phyloP scores from a whole-genome alignment of 2,113 vertebrate genomes.

The Fulmarus glacialis region DNA sequence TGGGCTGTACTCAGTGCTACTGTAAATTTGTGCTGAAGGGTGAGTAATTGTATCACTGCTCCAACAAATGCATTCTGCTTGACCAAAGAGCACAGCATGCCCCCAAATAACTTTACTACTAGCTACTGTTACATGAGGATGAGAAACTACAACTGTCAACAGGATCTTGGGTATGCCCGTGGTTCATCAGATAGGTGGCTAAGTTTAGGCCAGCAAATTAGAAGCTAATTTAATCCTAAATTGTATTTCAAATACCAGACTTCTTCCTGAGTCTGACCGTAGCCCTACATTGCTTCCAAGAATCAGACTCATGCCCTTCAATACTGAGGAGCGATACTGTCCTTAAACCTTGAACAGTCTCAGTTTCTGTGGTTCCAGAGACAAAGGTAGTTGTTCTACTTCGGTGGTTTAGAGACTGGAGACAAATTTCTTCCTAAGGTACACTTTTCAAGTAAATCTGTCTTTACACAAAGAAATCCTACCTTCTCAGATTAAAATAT shows the following conservation, averaged over 20 bases:
- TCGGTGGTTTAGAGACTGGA: neutral
- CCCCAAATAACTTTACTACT: neutral
- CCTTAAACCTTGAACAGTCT: neutral
- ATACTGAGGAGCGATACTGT: neutral
- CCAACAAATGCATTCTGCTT: neutral
- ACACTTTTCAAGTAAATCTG: neutral
- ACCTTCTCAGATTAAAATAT: too few species aligned
- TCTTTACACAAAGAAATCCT: neutral
- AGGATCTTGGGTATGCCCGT: neutral
- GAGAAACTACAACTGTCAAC: neutral
- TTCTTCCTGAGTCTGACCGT: neutral
- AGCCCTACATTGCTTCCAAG: neutral
- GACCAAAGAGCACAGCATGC: neutral
- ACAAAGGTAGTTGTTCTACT: neutral
- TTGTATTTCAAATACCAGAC: neutral
- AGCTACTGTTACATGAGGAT: neutral
- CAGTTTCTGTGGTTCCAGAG: neutral
- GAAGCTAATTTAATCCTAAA: neutral
- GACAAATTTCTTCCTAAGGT: neutral
- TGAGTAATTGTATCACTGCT: neutral
- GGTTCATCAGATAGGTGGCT: too few species aligned
- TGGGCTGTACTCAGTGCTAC: neutral
- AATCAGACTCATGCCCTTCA: neutral
- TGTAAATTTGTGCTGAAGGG: neutral
- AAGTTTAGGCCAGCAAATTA: too few species aligned